Percentiles rank a stretch among this genome's conserved stretches.
Evolutionary conservation across 2,797 vertebrate species (phyloP).

Genomic region (Tympanoctomys barrerae): DNA sequence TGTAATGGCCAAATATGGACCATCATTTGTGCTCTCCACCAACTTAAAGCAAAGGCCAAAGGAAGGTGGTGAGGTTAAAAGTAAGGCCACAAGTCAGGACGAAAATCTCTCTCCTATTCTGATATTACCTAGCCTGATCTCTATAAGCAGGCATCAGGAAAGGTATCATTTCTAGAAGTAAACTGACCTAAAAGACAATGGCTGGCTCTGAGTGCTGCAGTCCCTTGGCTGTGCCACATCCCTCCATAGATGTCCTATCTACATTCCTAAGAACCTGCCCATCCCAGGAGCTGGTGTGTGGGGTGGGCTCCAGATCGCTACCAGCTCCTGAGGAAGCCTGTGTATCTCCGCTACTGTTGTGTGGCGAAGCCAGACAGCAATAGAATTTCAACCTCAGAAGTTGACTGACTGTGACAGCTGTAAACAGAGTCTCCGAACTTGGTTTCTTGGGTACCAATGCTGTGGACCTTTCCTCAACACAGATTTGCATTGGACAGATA

Average conservation of each 20-base stretch:
- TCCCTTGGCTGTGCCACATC: background rate
- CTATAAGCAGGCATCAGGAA: background rate
- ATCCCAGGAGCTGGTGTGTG: background rate
- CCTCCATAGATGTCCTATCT: background rate
- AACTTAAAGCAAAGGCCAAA: slow-evolving; percentile 24
- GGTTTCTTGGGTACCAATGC: background rate
- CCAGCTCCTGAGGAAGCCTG: slow-evolving; percentile 40
- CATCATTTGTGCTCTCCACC: background rate
- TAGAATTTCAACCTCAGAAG: background rate
- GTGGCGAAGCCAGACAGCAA: background rate
- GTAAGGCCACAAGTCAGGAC: background rate
- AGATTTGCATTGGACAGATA: background rate
- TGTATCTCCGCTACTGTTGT: slow-evolving; percentile 11
- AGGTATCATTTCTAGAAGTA: slow-evolving; percentile 1
- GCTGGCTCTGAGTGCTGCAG: background rate
- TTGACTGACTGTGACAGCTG: background rate
- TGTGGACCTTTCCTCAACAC: background rate
- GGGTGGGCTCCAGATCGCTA: slow-evolving; percentile 21
- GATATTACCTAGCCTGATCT: background rate
- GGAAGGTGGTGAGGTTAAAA: background rate
- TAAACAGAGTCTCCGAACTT: background rate
- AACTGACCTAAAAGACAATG: slow-evolving; percentile 5
- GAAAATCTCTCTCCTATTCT: background rate
- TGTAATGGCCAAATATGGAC: background rate
- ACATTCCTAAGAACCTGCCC: slow-evolving; percentile 32